Evolutionary conservation across 2,888 invertebrate genomes (phyloP).

Genomic region (Phaonia tiefii): DNA sequence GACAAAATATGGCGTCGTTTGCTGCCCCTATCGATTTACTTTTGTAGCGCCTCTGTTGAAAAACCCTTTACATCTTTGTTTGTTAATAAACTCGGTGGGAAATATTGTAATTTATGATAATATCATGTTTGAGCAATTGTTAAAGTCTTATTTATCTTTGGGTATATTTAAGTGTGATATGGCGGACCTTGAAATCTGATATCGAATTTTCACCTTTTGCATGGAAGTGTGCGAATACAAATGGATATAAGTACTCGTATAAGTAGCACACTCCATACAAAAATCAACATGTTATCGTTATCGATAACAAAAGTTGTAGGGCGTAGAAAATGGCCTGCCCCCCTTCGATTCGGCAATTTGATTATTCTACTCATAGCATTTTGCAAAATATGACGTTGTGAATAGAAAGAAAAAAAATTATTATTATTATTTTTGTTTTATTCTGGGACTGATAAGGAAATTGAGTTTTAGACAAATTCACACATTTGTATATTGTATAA

Average conservation of each 20-base stretch:
- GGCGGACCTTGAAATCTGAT: slow-evolving; percentile 75
- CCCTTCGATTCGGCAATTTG: not conserved
- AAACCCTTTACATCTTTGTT: no score
- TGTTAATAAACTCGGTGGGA: no score
- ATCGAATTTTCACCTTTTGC: slow-evolving; percentile 77
- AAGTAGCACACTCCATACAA: no score
- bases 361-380: slow-evolving; percentile 11
- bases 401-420: slow-evolving; percentile 10
- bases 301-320: slow-evolving; percentile 69
- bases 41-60: no score
- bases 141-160: no score
- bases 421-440: slow-evolving; percentile 1
- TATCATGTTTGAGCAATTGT: no score
- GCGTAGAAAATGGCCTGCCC: not conserved
- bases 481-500: not conserved
- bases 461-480: slow-evolving; percentile 15
- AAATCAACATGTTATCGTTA: no score
- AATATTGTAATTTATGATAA: no score
- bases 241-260: slow-evolving; percentile 48
- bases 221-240: slow-evolving; percentile 32
- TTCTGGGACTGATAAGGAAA: slow-evolving; percentile 13
- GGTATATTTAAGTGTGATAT: no score
- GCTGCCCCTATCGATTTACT: no score
- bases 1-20: no score
- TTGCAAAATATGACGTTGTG: slow-evolving; percentile 2